Evolutionary conservation across 2,113 vertebrate species (phyloP).

Genomic region (Fulmarus glacialis): DNA sequence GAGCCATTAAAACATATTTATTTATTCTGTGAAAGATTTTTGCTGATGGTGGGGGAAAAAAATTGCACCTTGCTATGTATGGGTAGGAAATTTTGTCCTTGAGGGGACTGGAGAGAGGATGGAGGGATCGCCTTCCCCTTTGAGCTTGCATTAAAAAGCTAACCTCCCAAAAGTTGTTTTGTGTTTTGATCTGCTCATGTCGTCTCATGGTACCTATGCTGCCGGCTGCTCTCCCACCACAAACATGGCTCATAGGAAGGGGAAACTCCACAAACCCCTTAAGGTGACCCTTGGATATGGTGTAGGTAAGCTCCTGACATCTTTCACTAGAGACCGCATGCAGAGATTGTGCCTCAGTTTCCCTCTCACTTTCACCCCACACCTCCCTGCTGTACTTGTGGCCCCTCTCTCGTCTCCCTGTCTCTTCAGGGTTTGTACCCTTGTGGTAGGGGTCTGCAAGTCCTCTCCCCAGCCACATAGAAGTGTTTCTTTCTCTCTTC

Average conservation of each 20-base stretch:
- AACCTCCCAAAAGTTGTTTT: accelerated
- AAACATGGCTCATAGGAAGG: not conserved
- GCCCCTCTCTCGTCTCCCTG: not conserved
- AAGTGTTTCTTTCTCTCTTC: not conserved
- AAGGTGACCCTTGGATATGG: not conserved
- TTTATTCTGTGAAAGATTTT: not conserved
- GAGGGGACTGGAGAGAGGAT: not conserved
- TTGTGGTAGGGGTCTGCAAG: not conserved
- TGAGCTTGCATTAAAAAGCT: not conserved
- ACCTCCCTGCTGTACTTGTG: not conserved
- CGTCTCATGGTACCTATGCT: not conserved
- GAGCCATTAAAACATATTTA: not conserved
- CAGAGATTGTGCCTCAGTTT: not conserved
- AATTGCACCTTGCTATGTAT: not conserved
- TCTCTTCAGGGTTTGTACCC: not conserved
- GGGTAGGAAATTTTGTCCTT: not conserved
- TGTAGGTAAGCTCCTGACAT: not conserved
- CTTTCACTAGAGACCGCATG: not conserved
- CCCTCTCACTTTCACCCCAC: not conserved
- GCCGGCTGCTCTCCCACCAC: not conserved
- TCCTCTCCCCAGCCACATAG: not conserved
- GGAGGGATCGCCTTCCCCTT: not conserved
- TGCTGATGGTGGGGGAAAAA: not conserved
- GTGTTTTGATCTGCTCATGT: not conserved
- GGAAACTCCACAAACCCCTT: not conserved